These are phyloP conservation scores for Lethrus apterus DNA, from an alignment of 1,140 invertebrate species.

Conservation along the genomic window DNA sequence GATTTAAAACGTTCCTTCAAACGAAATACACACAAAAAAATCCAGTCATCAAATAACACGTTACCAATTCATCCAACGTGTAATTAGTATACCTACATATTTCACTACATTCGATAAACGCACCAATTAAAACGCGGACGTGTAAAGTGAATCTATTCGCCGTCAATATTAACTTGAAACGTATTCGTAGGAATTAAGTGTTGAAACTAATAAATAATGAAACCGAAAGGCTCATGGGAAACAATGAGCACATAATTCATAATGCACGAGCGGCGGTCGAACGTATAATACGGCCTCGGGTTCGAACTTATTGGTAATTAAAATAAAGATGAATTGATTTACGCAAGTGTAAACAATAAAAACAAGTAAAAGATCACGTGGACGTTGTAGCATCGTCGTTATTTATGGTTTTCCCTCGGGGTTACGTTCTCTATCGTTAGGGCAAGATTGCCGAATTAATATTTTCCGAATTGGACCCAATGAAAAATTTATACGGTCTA, in stretches of 20 bases:
- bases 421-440: neutral
- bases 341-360: slow-evolving; percentile 13
- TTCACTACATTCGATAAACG: neutral
- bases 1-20: too few relatives aligned
- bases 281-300: slow-evolving; percentile 5
- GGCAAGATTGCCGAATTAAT: slow-evolving; percentile 5
- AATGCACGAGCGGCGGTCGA: slow-evolving; percentile 5
- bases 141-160: neutral
- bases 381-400: slow-evolving; percentile 8
- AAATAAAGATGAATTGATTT: slow-evolving; percentile 14
- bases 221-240: slow-evolving; percentile 9
- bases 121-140: neutral
- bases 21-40: too few relatives aligned
- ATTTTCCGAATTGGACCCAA: slow-evolving; percentile 6
- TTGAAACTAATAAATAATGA: slow-evolving; percentile 13
- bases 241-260: slow-evolving; percentile 13
- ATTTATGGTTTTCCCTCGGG: slow-evolving; percentile 3
- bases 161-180: slow-evolving; percentile 9
- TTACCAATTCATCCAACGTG: neutral
- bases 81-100: neutral
- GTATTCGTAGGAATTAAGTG: slow-evolving; percentile 14
- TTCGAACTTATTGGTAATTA: slow-evolving; percentile 11
- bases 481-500: too few relatives aligned
- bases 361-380: slow-evolving; percentile 10
- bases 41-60: neutral